Percentiles rank a stretch among this genome's conserved stretches.
Evolutionary conservation across 2,113 vertebrate species (phyloP).

Genomic region (Lagopus muta): DNA sequence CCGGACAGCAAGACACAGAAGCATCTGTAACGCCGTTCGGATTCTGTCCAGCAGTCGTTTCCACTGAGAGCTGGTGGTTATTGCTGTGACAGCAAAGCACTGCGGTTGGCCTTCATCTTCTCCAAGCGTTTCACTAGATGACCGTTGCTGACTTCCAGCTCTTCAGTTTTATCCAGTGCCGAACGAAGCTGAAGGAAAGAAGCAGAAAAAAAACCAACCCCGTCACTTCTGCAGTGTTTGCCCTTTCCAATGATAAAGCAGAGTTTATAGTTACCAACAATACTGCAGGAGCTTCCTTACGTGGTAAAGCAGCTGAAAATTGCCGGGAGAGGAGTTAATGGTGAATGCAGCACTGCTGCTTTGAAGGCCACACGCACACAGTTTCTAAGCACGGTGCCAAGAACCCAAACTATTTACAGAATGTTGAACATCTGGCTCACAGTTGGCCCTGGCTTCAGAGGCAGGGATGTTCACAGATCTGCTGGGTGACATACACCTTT

Average conservation of each 20-base stretch:
- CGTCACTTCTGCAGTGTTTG: background rate
- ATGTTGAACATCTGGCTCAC: background rate
- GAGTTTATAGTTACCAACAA: background rate
- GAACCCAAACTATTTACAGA: background rate
- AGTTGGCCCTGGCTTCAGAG: background rate
- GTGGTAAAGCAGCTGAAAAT: background rate
- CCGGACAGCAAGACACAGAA: slow-evolving; percentile 7
- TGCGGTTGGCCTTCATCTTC: slow-evolving; percentile 93
- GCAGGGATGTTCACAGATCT: rapidly evolving
- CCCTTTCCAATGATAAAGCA: background rate
- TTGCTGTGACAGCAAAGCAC: slow-evolving; percentile 88
- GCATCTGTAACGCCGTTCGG: background rate
- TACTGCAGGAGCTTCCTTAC: background rate
- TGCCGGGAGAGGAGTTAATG: background rate
- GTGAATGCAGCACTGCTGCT: background rate
- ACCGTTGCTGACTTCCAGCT: slow-evolving; percentile 94
- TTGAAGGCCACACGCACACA: background rate
- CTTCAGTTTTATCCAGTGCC: slow-evolving; percentile 92
- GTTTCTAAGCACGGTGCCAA: background rate
- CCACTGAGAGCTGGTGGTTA: background rate
- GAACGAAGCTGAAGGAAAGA: slow-evolving; percentile 85
- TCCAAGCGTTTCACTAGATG: slow-evolving; percentile 93
- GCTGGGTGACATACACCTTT: background rate
- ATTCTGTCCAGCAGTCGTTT: background rate
- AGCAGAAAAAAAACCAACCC: background rate